These are phyloP conservation scores for Ectropis grisescens DNA, from an alignment of 1,140 invertebrate species.

Conservation along the genomic window DNA sequence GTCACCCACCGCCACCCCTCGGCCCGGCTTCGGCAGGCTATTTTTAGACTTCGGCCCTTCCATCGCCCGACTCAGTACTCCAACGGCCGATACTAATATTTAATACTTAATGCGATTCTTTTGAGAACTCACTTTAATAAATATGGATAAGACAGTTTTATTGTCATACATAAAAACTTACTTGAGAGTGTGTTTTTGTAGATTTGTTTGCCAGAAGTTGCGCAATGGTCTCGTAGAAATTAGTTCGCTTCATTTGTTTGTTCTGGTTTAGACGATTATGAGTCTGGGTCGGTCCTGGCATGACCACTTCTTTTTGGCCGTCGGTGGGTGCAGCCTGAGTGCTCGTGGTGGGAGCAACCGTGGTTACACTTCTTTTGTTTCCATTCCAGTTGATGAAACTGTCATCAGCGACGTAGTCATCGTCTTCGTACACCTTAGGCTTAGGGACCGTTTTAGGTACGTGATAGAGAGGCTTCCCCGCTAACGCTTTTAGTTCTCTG, in stretches of 20 bases:
- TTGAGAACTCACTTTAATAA: too few relatives aligned
- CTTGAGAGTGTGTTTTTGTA: conserved; percentile 31
- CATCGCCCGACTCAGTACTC: conserved; percentile 22
- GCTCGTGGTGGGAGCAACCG: conserved; percentile 23
- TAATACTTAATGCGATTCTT: too few relatives aligned
- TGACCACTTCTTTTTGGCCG: conserved; percentile 74
- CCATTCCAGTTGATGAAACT: conserved; percentile 68
- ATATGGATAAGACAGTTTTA: not conserved
- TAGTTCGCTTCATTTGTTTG: conserved; percentile 30
- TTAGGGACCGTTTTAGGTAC: conserved; percentile 54
- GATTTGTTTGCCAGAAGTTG: conserved; percentile 56
- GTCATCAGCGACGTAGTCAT: conserved; percentile 57
- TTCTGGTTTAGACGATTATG: conserved; percentile 22
- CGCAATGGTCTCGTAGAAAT: conserved; percentile 61
- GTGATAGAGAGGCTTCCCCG: conserved; percentile 64
- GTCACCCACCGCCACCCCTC: conserved; percentile 59
- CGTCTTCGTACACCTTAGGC: conserved; percentile 45
- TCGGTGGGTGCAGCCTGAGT: conserved; percentile 20
- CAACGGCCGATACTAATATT: conserved; percentile 8
- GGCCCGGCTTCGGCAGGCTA: conserved; percentile 41
- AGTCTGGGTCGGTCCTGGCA: conserved; percentile 71
- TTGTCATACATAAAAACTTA: conserved; percentile 20
- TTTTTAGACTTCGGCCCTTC: conserved; percentile 58
- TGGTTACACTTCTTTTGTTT: conserved; percentile 56
- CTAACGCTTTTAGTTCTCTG: conserved; percentile 71